These are phyloP conservation scores for Limnephilus marmoratus DNA, from an alignment of 2,888 invertebrate species.

Conservation along the genomic window DNA sequence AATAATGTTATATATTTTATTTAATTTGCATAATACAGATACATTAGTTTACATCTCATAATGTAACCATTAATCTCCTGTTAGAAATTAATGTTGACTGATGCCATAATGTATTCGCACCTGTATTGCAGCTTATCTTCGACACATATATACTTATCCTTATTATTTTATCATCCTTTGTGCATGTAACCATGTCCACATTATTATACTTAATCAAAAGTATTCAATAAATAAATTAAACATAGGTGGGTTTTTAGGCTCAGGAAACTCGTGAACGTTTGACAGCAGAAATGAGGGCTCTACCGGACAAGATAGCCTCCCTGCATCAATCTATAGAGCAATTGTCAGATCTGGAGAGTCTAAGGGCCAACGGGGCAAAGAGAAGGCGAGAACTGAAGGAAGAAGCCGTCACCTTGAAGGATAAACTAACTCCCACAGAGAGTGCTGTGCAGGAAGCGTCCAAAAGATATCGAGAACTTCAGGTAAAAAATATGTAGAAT, in stretches of 20 bases:
- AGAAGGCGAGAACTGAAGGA: slow-evolving; percentile 76
- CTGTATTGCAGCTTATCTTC: too few relatives aligned
- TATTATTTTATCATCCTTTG: too few relatives aligned
- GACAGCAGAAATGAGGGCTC: slow-evolving; percentile 79
- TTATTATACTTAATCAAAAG: too few relatives aligned
- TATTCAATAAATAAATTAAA: not conserved
- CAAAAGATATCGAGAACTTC: slow-evolving; percentile 76
- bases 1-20: not conserved
- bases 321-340: slow-evolving; percentile 81
- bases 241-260: slow-evolving; percentile 68
- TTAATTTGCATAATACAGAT: slow-evolving; percentile 62
- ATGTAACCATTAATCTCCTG: not conserved
- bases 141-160: too few relatives aligned
- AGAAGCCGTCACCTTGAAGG: slow-evolving; percentile 75
- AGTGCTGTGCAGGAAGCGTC: slow-evolving; percentile 75
- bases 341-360: slow-evolving; percentile 79
- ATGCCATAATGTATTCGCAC: too few relatives aligned
- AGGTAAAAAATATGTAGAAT: slow-evolving; percentile 68
- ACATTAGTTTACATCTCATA: not conserved
- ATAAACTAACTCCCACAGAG: slow-evolving; percentile 74
- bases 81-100: too few relatives aligned
- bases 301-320: slow-evolving; percentile 82
- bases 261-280: slow-evolving; percentile 75
- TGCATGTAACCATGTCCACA: too few relatives aligned
- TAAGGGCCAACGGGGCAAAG: slow-evolving; percentile 77